Evolutionary conservation across 35 echinoderm and acorn worm species (phyloP), one percentile per base, ranked within the genome.

Genomic region (Hemicentrotus pulcherrimus): DNA sequence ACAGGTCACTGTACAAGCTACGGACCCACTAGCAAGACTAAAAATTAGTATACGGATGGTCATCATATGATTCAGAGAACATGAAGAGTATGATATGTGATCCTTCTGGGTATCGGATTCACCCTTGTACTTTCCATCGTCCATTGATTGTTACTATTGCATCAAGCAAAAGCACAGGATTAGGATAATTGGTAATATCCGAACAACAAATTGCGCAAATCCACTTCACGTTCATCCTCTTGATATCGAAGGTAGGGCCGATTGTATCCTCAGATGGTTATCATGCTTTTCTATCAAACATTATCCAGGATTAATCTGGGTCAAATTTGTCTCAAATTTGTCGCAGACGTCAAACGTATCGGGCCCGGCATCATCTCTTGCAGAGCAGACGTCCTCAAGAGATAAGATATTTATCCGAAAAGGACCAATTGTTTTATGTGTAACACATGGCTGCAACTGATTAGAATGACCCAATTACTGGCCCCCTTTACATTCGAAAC

Each of bases 171-270:
- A 78, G 19, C 65, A 6, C 22, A 78, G 5, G 65, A 7, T 78
- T 22, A 78, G 9, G 6, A n/a, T 78, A 78, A 78, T 78, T 78
- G 19, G 65, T n/a, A 78, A 78, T 78, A 78, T 78, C 65, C 65
- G 65, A 78, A 78, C 65, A n/a, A 78, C 65, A 78, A 78, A 78
- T 78, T 78, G 65, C 28, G 19, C 65, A 78, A 78, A 78, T 78
- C 65, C 65, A 78, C 65, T 78, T 8, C 65, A 78, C 5, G 19
- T 78, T 55, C 9, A 55, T 55, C 50, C 15, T 55, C 50, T 55
- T 11, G 65, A 78, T 78, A n/a, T 1, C 65, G 24, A 28, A 78
- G 65, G 65, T 78, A 78, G 65, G 65, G 65, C 65, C 65, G 6
- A 78, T 78, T 78, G 65, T 78, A 78, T 78, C 65, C 65, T 15